Percentiles rank a stretch among this genome's conserved stretches.
Conservation (phyloP, 2,797 vertebrate genomes). For the Parotocinclus haroldoi region DNA sequence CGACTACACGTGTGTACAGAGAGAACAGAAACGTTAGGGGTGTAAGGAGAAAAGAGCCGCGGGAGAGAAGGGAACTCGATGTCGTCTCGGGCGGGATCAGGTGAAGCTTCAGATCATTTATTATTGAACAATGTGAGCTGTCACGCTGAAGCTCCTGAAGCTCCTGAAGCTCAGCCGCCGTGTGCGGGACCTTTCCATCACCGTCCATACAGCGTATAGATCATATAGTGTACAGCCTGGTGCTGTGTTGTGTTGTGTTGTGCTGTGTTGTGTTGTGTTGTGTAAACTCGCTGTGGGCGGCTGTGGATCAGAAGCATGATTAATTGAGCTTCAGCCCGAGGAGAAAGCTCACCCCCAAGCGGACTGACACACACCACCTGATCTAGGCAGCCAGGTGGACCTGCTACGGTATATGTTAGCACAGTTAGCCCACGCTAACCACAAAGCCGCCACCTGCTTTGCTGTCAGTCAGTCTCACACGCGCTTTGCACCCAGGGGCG, state of each 20-base stretch:
- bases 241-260: conserved; percentile 42
- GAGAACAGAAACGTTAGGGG: conserved; percentile 40
- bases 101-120: conserved; percentile 62
- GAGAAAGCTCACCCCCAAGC: conserved; percentile 7
- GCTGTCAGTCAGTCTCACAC: conserved; percentile 26
- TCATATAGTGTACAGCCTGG: conserved; percentile 8
- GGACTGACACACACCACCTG: conserved; percentile 7
- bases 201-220: too few relatives aligned
- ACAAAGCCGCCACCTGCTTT: conserved; percentile 19
- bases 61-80: conserved; percentile 27
- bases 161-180: too few relatives aligned
- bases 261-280: too few relatives aligned
- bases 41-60: conserved; percentile 37
- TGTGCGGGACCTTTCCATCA: too few relatives aligned
- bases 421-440: not conserved
- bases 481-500: too few relatives aligned
- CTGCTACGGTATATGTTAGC: not conserved
- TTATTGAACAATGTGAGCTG: conserved; percentile 65
- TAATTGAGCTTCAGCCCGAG: conserved; percentile 57
- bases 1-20: conserved; percentile 30
- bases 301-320: conserved; percentile 41
- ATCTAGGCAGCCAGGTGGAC: conserved; percentile 10
- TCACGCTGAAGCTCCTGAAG: conserved; percentile 44
- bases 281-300: too few relatives aligned
- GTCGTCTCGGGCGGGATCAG: conserved; percentile 56